These are phyloP conservation scores for Aphyosemion australe DNA, from an alignment of 2,113 vertebrate species.

Conservation along the genomic window DNA sequence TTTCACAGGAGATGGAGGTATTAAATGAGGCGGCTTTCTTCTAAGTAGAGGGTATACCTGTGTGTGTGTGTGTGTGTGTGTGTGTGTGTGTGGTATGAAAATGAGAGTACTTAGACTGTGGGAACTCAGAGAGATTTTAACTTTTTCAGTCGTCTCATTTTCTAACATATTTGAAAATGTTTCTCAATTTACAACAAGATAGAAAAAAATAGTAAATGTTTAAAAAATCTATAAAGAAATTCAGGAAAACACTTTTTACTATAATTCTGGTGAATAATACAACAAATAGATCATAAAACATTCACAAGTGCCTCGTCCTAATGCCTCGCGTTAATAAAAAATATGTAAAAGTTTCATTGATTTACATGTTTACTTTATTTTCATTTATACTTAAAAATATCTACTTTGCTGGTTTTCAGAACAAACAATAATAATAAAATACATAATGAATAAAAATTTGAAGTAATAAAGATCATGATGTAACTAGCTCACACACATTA, in stretches of 20 bases:
- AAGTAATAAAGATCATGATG: no score
- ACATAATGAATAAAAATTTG: no score
- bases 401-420: no score
- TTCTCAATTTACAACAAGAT: neutral
- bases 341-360: no score
- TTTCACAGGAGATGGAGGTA: conserved; percentile 56
- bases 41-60: conserved; percentile 13
- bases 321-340: no score
- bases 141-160: conserved; percentile 6
- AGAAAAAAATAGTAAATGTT: neutral
- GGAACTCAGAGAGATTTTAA: conserved; percentile 24
- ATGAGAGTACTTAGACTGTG: conserved; percentile 18
- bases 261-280: neutral
- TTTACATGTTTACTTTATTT: no score
- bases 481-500: no score
- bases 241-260: neutral
- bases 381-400: no score
- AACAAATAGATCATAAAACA: no score
- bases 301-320: no score
- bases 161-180: neutral
- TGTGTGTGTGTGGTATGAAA: conserved; percentile 18
- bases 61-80: conserved; percentile 11
- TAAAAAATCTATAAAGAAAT: neutral
- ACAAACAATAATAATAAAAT: no score
- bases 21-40: conserved; percentile 60